Evolutionary conservation across 2,888 invertebrate genomes (phyloP).

Genomic region (Apodemia mormo): DNA sequence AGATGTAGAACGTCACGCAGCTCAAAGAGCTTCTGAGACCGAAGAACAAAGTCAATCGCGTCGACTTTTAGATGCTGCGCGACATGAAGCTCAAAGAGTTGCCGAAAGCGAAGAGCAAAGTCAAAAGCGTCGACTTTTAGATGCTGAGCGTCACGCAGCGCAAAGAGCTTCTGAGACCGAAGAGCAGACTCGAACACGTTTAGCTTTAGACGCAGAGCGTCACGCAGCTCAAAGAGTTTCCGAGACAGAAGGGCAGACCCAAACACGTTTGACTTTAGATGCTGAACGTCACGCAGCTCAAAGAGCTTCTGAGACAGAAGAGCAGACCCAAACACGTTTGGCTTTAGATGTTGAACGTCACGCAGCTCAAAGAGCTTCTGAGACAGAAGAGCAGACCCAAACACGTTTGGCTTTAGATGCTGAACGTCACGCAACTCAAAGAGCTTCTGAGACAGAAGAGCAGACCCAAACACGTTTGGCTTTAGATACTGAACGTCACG

Average conservation of each 20-base stretch:
- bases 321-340: too few species aligned
- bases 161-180: constrained; percentile 8
- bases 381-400: constrained; percentile 11
- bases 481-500: constrained; percentile 14
- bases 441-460: neutral
- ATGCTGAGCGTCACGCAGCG: constrained; percentile 15
- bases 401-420: neutral
- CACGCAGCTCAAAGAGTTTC: too few species aligned
- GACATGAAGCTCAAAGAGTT: neutral
- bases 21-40: neutral
- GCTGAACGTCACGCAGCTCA: too few species aligned
- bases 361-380: too few species aligned
- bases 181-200: too few species aligned
- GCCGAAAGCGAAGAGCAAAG: neutral
- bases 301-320: too few species aligned
- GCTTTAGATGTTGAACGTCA: constrained; percentile 14
- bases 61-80: constrained; percentile 2
- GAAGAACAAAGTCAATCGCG: neutral
- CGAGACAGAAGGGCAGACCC: constrained; percentile 16
- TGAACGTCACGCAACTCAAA: neutral
- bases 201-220: too few species aligned
- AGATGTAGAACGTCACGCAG: constrained; percentile 16
- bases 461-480: neutral
- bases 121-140: neutral
- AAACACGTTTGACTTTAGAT: too few species aligned